A percentile compares a stretch with the other conserved stretches of the same genome.
These are phyloP conservation scores for Petrocephalus zakoni DNA, from an alignment of 2,113 vertebrate genomes.

Conservation along the genomic window DNA sequence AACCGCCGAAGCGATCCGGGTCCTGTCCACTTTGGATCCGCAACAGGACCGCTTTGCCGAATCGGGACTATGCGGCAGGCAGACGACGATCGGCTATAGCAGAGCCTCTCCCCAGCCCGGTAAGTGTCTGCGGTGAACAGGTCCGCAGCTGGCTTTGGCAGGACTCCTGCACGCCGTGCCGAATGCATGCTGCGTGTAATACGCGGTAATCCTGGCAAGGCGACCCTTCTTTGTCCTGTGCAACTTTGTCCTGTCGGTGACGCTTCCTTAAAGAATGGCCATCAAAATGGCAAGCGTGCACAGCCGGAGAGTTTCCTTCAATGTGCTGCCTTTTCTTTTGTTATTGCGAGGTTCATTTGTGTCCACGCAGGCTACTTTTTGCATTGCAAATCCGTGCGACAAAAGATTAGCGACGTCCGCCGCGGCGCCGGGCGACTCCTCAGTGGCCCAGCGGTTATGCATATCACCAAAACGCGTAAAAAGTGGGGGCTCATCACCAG, in stretches of 20 bases:
- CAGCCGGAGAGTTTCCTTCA: background rate
- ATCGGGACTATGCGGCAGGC: background rate
- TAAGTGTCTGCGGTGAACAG: background rate
- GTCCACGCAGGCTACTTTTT: background rate
- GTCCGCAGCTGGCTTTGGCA: background rate
- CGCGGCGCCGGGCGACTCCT: background rate
- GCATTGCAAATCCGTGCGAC: constrained; percentile 5
- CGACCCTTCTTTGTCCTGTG: constrained; percentile 14
- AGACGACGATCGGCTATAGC: background rate
- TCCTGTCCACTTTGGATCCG: background rate
- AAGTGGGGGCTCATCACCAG: background rate
- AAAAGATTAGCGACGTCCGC: background rate
- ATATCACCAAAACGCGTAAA: background rate
- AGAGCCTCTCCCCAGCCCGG: background rate
- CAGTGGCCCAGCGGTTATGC: background rate
- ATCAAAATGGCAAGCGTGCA: background rate
- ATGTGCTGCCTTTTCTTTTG: background rate
- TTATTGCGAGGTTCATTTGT: background rate
- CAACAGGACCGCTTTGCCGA: background rate
- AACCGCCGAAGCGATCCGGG: constrained; percentile 9
- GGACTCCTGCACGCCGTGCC: background rate
- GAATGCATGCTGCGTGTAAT: background rate
- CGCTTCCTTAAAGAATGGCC: background rate
- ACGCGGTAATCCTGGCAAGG: constrained; percentile 6
- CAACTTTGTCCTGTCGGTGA: constrained; percentile 14